phyloP scores from a whole-genome alignment of 2,888 invertebrate species.

The Ochropacha duplaris region DNA sequence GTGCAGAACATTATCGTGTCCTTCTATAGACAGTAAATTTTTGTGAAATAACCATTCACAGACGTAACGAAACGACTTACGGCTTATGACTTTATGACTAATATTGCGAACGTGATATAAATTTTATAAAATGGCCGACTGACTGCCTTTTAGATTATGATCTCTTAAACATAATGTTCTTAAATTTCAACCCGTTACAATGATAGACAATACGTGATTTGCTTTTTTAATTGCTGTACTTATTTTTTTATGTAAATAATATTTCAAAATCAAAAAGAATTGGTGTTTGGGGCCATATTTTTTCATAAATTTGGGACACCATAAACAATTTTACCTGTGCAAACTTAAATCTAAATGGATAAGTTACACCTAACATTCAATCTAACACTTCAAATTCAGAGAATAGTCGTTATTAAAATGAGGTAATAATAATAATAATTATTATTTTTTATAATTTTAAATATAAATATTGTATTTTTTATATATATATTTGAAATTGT shows the following conservation, averaged over 20 bases:
- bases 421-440: too few species aligned
- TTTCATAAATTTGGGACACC: too few species aligned
- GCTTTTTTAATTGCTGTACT: constrained; percentile 36
- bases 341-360: too few species aligned
- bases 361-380: constrained; percentile 40
- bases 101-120: constrained; percentile 68
- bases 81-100: constrained; percentile 57
- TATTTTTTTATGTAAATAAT: not conserved
- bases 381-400: constrained; percentile 32
- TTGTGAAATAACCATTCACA: constrained; percentile 43
- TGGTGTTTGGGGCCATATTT: too few species aligned
- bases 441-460: too few species aligned
- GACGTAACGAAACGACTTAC: constrained; percentile 57
- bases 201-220: constrained; percentile 75
- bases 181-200: constrained; percentile 50
- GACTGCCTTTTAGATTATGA: constrained; percentile 59
- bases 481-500: too few species aligned
- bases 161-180: constrained; percentile 66
- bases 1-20: constrained; percentile 47
- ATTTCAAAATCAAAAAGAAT: not conserved
- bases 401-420: not conserved
- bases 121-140: constrained; percentile 57
- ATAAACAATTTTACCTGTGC: too few species aligned
- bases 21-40: constrained; percentile 51
- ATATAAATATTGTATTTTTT: too few species aligned